These are phyloP conservation scores for Anagyrus pseudococci DNA, from an alignment of 2,888 invertebrate genomes.

Conservation along the genomic window DNA sequence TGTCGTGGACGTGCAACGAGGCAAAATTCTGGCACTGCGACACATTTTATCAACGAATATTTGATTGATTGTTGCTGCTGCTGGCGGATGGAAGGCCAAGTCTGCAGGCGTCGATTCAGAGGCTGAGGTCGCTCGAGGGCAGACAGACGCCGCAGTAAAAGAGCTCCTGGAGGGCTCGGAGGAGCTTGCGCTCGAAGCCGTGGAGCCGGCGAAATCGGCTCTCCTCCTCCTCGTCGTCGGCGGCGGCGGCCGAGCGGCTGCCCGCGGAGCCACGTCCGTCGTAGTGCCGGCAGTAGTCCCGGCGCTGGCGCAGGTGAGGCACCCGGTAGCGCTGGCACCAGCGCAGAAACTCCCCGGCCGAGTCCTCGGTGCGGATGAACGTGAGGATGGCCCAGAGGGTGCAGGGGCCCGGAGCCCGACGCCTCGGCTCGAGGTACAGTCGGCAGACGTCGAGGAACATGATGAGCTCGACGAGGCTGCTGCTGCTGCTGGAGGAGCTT, in stretches of 20 bases:
- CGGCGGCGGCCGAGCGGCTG: background rate
- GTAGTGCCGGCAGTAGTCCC: background rate
- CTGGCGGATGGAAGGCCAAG: too few relatives aligned
- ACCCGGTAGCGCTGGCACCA: conserved; percentile 51
- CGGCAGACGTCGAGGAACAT: conserved; percentile 56
- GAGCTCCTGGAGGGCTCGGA: conserved; percentile 46
- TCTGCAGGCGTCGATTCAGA: too few relatives aligned
- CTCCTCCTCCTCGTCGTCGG: background rate
- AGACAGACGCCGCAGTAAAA: conserved; percentile 52
- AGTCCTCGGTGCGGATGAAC: conserved; percentile 52
- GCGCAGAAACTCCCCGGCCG: conserved; percentile 45
- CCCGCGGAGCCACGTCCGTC: background rate
- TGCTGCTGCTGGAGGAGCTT: too few relatives aligned
- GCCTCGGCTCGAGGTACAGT: conserved; percentile 47
- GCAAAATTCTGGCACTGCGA: too few relatives aligned
- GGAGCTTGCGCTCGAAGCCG: conserved; percentile 43
- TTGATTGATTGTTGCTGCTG: too few relatives aligned
- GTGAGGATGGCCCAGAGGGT: conserved; percentile 55
- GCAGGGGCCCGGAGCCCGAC: conserved; percentile 39
- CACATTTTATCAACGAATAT: too few relatives aligned
- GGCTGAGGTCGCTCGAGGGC: conserved; percentile 40
- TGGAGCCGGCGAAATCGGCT: background rate
- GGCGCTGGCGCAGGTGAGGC: conserved; percentile 40
- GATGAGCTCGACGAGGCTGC: conserved; percentile 52
- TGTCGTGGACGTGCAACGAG: too few relatives aligned